phyloP scores from a whole-genome alignment of 2,888 invertebrate genomes.

The Drosophila leonis region DNA sequence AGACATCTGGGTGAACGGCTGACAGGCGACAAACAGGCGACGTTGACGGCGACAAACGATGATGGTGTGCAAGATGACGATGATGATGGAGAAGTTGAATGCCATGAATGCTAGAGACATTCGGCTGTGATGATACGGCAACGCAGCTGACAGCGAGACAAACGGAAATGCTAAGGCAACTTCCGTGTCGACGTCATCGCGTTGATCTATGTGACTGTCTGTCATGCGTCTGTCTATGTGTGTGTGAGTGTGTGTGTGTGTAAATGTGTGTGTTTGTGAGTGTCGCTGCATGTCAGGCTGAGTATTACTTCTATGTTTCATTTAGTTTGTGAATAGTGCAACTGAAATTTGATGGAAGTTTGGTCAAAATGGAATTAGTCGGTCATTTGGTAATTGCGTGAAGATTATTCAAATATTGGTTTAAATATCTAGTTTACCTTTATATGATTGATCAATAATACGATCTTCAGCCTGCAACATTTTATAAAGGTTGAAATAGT shows the following conservation, averaged over 20 bases:
- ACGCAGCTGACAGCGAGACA: slow-evolving; percentile 45
- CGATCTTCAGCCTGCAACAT: neutral
- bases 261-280: no score
- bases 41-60: slow-evolving; percentile 33
- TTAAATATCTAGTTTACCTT: neutral
- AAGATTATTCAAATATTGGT: neutral
- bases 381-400: neutral
- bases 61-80: slow-evolving; percentile 21
- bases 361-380: neutral
- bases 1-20: slow-evolving; percentile 35
- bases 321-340: slow-evolving; percentile 37
- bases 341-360: neutral
- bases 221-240: slow-evolving; percentile 33
- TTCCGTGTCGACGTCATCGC: slow-evolving; percentile 68
- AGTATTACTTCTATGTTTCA: slow-evolving; percentile 53
- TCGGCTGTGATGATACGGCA: slow-evolving; percentile 42
- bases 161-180: slow-evolving; percentile 71
- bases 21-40: slow-evolving; percentile 67
- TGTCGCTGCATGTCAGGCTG: neutral
- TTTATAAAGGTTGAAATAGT: neutral
- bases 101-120: slow-evolving; percentile 28
- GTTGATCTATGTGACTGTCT: slow-evolving; percentile 61
- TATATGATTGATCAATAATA: neutral
- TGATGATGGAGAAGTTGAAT: slow-evolving; percentile 19
- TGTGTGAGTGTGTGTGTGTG: slow-evolving; percentile 1